A percentile compares a stretch with the other conserved stretches of the same genome.
Evolutionary conservation across 2,888 invertebrate genomes (phyloP).

Genomic region (Ormyrus nitidulus): DNA sequence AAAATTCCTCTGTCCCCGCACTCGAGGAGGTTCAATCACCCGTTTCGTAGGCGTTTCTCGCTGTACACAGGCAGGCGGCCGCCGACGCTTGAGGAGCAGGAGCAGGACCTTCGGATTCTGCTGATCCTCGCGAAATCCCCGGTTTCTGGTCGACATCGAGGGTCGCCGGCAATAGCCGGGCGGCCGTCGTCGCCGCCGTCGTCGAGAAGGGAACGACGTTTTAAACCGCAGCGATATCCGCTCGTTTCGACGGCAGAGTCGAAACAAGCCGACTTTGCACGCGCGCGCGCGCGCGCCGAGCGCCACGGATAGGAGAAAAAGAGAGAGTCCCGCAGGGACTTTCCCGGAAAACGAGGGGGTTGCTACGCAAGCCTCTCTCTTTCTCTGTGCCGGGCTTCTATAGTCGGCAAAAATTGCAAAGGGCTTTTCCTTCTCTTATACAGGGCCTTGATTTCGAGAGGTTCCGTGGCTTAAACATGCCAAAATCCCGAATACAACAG

Average conservation of each 20-base stretch:
- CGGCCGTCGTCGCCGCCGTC: too few species aligned
- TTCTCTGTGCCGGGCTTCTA: neutral
- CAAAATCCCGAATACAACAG: conserved; percentile 4
- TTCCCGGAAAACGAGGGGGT: conserved; percentile 62
- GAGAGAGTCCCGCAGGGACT: conserved; percentile 62
- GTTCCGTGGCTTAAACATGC: neutral
- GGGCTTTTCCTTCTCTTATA: neutral
- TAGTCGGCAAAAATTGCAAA: conserved; percentile 44
- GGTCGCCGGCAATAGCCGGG: conserved; percentile 61
- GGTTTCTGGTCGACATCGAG: conserved; percentile 58
- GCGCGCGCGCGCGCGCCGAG: neutral
- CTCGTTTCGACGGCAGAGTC: conserved; percentile 64
- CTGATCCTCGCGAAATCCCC: conserved; percentile 73
- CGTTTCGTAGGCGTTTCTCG: conserved; percentile 33
- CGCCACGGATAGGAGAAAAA: neutral
- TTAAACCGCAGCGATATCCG: conserved; percentile 74
- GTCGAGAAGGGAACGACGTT: conserved; percentile 65
- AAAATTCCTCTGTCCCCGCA: conserved; percentile 38
- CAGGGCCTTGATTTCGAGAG: conserved; percentile 11
- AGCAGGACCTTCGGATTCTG: conserved; percentile 65
- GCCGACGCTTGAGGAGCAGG: neutral
- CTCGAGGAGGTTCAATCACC: conserved; percentile 43
- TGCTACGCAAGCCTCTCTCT: conserved; percentile 40
- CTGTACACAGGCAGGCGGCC: conserved; percentile 20
- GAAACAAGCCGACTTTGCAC: conserved; percentile 56